Evolutionary conservation across 1,140 invertebrate genomes (phyloP), one percentile per base, ranked within the genome.

Genomic region (Nebria ingens): DNA sequence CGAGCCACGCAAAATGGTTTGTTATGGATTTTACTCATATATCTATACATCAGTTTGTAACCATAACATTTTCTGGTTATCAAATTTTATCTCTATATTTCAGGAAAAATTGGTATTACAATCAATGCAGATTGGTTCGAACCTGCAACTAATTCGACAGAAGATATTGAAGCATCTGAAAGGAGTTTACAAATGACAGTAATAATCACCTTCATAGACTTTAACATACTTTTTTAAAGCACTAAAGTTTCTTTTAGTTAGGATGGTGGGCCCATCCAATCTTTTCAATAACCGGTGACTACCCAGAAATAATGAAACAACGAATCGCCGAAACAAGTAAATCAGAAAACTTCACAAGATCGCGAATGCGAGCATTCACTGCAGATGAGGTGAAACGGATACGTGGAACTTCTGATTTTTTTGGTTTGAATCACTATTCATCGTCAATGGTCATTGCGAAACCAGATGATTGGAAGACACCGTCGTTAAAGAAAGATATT

Each of bases 181-280:
- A 67, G 72, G 56, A 56, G 63, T 2, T 68, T 68, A 49, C 66
- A 76, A 63, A 79, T 80, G 60, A 60, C 64, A 15, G 76, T 77
- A 62, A 71, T n/a, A n/a, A n/a, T 34, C n/a, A 34, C n/a, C 6
- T 34, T 34, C 25, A 34, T 34, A 34, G 6, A 34, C 6, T n/a
- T 6, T 34, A 34, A 34, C 6, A 34, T 6, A 34, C n/a, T n/a
- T n/a, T n/a, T n/a, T n/a, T n/a, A n/a, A n/a, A n/a, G n/a, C n/a
- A n/a, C n/a, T n/a, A n/a, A n/a, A n/a, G n/a, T 53, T 52, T 42
- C 50, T 72, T 73, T 42, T 62, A 80, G 77, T 70, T 76, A 34
- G 84, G 84, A 12, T 84, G 81, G 81, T 77, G 76, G 53, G 74
- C 78, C 0, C 68, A 85, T 64, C 80, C 81, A 15, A 78, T 85